Evolutionary conservation across 2,113 vertebrate species (phyloP).

Genomic region (Heteronetta atricapilla): DNA sequence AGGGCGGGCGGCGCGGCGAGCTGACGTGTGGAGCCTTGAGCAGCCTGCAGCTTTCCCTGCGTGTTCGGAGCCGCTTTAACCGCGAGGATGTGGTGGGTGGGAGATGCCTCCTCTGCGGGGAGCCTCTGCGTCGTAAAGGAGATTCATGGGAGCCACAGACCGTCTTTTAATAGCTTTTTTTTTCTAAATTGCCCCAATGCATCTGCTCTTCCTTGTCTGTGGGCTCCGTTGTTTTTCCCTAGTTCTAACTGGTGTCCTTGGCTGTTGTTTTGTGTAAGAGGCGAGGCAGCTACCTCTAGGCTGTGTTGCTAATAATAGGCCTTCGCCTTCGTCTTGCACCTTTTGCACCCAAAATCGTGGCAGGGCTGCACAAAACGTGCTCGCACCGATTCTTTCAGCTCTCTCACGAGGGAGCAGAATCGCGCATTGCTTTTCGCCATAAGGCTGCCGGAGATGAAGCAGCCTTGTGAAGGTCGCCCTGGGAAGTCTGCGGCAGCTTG

Average conservation of each 20-base stretch:
- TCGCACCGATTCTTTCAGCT: background rate
- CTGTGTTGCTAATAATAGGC: background rate
- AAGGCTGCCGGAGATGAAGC: background rate
- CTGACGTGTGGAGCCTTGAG: background rate
- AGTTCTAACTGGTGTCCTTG: background rate
- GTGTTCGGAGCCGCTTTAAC: background rate
- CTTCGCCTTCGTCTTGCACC: background rate
- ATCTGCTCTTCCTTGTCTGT: background rate
- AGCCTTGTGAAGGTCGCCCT: background rate
- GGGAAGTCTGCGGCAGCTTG: background rate
- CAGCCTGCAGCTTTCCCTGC: background rate
- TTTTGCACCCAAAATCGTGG: background rate
- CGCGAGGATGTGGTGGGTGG: background rate
- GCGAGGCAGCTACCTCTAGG: background rate
- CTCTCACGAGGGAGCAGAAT: background rate
- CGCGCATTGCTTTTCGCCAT: background rate
- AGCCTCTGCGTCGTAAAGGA: background rate
- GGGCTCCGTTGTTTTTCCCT: background rate
- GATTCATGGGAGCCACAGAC: background rate
- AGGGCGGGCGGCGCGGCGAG: background rate
- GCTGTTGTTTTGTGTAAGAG: background rate
- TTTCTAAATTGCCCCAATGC: background rate
- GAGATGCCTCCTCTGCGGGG: background rate
- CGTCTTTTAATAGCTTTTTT: background rate
- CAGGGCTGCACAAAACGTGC: background rate